Evolutionary conservation across 2,113 vertebrate genomes (phyloP).

Genomic region (Antechinus stuartii): DNA sequence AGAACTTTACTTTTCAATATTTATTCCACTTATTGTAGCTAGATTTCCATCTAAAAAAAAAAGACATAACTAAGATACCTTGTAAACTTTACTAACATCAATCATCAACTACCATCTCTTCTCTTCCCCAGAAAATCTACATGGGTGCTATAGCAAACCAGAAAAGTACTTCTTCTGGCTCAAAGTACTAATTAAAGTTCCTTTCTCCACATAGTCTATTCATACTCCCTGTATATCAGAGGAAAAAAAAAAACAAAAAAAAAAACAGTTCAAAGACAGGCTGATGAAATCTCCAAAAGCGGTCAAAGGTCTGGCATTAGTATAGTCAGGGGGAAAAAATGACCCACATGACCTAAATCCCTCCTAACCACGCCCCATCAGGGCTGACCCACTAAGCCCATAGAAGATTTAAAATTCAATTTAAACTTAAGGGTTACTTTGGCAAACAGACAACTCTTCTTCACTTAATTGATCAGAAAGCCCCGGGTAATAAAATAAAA

Average conservation of each 20-base stretch:
- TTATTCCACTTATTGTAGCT: not conserved
- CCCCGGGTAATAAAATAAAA: constrained; percentile 70
- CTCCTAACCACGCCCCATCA: constrained; percentile 57
- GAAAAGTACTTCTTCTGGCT: not conserved
- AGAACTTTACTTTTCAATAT: not conserved
- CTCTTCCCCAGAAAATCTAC: not conserved
- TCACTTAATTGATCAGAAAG: constrained; percentile 77
- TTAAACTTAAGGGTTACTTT: constrained; percentile 74
- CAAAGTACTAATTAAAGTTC: constrained; percentile 27
- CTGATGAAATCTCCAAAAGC: constrained; percentile 63
- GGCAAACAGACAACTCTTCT: constrained; percentile 62
- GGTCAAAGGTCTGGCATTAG: constrained; percentile 57
- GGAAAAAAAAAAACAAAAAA: not conserved
- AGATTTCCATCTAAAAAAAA: not conserved
- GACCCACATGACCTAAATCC: constrained; percentile 51
- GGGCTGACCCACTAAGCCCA: constrained; percentile 68
- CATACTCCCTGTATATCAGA: constrained; percentile 55
- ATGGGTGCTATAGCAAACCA: not conserved
- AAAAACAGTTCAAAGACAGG: constrained; percentile 59
- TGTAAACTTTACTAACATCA: not conserved
- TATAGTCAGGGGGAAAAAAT: constrained; percentile 22
- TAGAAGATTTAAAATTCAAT: constrained; percentile 71
- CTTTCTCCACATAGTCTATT: constrained; percentile 46
- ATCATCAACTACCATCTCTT: not conserved
- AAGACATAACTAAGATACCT: not conserved